Evolutionary conservation across 2,888 invertebrate species (phyloP), one percentile per base, ranked within the genome.

Genomic region (Drosophila atripex): DNA sequence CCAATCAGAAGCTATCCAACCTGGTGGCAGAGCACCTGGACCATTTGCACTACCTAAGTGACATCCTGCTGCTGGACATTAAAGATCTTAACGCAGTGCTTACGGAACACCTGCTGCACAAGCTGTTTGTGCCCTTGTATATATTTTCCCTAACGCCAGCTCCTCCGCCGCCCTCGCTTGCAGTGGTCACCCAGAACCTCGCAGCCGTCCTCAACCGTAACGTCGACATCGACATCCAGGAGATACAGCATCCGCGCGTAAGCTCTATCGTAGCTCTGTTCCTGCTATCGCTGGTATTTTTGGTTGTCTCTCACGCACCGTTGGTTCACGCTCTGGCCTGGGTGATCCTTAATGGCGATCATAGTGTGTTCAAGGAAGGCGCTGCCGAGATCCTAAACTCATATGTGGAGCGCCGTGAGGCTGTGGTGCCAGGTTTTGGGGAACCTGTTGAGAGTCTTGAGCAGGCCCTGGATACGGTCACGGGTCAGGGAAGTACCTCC

Each of bases 11-110:
- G 86, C 93, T 99, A 51, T 95, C 98, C 11, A 98, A 98, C 92
- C 92, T 99, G 73, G 98, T 99, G 1, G 99, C 98, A 0, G 99
- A 99, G 92, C 99, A 99, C 91, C 92, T 99, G 76, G 99, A 99
- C 92, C 98, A 99, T 91, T 93, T 99, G 12, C 99, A 99, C 92
- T 99, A 99, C 91, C 93, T 99, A 60, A 99, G 99, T 90, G 99
- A 99, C 90, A 99, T 99, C 82, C 93, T 99, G 18, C 95, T 97
- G 88, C 93, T 99, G 61, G 95, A 97, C 90, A 98, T 99, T 80
- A 95, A 96, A 54, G 97, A 97, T 88, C 93, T 99, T 57, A 99
- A 99, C 92, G 96, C 97, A 85, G 98, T 99, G 49, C 92, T 99
- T 58, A 97, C 97, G 0, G 98, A 98, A 90, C 98, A 99, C 92